Evolutionary conservation across 2,797 vertebrate species (phyloP), one percentile per base, ranked within the genome.

Genomic region (Triplophysa yarkandensis): DNA sequence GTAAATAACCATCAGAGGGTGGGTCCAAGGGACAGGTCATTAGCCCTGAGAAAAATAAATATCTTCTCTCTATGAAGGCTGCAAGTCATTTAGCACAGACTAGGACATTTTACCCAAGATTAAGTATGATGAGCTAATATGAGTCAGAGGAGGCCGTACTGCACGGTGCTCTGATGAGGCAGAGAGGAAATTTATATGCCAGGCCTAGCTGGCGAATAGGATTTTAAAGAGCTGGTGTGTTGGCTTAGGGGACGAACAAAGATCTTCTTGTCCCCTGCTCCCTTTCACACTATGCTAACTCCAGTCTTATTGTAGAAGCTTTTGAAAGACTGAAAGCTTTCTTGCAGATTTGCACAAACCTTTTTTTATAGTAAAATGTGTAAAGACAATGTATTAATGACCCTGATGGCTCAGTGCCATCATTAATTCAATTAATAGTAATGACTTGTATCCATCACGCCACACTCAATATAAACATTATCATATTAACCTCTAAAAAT

Each of bases 1-100:
- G 96, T 99, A 99, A 99, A 99, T 99, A 99, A 98, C 94, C 95
- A 98, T 98, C 95, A 96, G 96, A 96, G 95, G 96, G 96, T 92
- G 96, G 96, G 96, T 93, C 95, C 79, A 88, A 90, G 94, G 95
- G 96, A 99, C 97, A 98, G 97, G 96, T 97, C 97, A 99, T 99
- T 99, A 99, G 96, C 95, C 94, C 95, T 93, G 94, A 95, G 93
- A 96, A 97, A 98, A 98, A 99, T 98, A 99, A 98, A 99, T 98
- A 97, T 97, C 94, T 92, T 91, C 94, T 95, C 94, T 94, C 94
- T 76, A 81, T 95, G 95, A 96, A 95, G 96, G 95, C 96, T 96
- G 95, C 93, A 90, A 97, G 95, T 97, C 96, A 98, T 98, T 97
- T 98, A 99, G 95, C 94, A 95, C 94, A 94, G 95, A 95, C 90